Percentiles rank a stretch among this genome's conserved stretches.
phyloP scores from a whole-genome alignment of 2,113 vertebrate genomes.

The Syngnathus scovelli region DNA sequence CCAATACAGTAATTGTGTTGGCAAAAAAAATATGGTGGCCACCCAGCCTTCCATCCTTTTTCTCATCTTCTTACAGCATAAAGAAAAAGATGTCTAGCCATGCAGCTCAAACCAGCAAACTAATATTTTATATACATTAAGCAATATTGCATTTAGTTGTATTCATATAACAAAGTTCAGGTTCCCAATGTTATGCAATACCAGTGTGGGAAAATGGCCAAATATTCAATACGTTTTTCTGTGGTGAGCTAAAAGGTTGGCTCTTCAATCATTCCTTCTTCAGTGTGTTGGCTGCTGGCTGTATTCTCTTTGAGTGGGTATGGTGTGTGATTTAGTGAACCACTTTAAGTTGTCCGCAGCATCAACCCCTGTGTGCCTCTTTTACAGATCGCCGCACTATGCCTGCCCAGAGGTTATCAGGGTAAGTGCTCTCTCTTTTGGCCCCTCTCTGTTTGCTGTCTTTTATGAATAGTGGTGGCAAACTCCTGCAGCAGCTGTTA shows the following conservation, averaged over 20 bases:
- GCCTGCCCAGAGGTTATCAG: slow-evolving; percentile 98
- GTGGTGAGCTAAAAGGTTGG: neutral
- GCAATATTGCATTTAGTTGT: neutral
- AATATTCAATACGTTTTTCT: neutral
- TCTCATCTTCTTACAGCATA: neutral
- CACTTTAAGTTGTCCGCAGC: slow-evolving; percentile 3
- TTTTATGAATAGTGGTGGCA: slow-evolving; percentile 20
- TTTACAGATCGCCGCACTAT: slow-evolving; percentile 90
- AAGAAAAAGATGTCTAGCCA: neutral
- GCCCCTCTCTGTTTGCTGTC: slow-evolving; percentile 26
- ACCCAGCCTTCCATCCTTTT: neutral
- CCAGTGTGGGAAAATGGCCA: neutral
- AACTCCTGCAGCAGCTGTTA: slow-evolving; percentile 14
- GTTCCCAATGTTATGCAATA: neutral
- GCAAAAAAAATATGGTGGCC: neutral
- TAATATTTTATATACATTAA: neutral
- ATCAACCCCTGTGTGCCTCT: slow-evolving; percentile 25
- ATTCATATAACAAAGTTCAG: neutral
- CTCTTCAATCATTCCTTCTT: neutral
- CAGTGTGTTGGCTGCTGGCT: neutral
- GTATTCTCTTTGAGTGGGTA: neutral
- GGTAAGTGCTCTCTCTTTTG: slow-evolving; percentile 76
- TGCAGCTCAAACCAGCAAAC: neutral
- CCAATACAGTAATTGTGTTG: neutral
- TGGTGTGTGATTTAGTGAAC: slow-evolving; percentile 1